Evolutionary conservation across 1,140 invertebrate species (phyloP), one percentile per base, ranked within the genome.

Genomic region (Penaeus japonicus): DNA sequence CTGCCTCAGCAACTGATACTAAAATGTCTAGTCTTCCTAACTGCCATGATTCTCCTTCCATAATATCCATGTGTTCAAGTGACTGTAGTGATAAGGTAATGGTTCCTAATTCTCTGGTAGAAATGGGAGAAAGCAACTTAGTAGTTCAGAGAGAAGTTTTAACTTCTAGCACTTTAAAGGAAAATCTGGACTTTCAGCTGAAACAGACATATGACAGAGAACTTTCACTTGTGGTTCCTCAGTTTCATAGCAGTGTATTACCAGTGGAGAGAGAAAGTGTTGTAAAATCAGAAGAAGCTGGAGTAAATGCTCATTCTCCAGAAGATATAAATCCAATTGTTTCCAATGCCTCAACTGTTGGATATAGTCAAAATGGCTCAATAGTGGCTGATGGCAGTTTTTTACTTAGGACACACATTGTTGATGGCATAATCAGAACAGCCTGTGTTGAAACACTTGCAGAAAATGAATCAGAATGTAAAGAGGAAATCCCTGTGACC

Each of bases 21-120:
- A 65, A 88, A 27, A 62, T 17, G n/a, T 88, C 87, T 88, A 88
- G 87, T 88, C 87, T 88, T 88, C 87, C 87, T 55, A 83, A 55
- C 80, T 55, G 78, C 39, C 30, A 35, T 39, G 27, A 83, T 55
- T 83, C 73, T 57, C 59, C 81, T 65, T 27, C 53, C 32, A 24
- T 80, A 32, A 7, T 83, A 47, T 22, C 30, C 12, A 20, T 75
- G 20, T 57, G 73, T 78, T 77, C 80, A 32, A 75, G 53, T 78
- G 70, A 83, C 55, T 59, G 65, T 70, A 62, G 77, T 80, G 55
- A 80, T 70, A 80, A 70, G 59, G 27, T 22, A 47, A 47, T 47
- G 47, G 47, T 47, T 47, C 47, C 47, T 47, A 47, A 47, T 47
- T 47, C 47, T 15, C 47, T 47, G 47, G 10, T 24, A 30, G 39